phyloP scores from a whole-genome alignment of 2,113 vertebrate species.

The Nanger granti region DNA sequence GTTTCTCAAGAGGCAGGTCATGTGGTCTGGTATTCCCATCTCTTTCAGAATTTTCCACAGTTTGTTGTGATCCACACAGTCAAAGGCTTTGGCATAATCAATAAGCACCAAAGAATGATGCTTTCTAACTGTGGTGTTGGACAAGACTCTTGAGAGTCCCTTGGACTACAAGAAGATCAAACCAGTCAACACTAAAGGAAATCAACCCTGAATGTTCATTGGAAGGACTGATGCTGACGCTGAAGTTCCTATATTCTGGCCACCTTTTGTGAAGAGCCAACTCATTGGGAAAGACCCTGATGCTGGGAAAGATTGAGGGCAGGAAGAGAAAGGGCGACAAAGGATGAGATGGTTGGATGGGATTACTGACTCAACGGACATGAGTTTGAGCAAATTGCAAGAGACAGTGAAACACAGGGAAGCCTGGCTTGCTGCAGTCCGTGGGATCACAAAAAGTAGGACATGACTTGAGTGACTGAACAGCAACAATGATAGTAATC shows the following conservation, averaged over 20 bases:
- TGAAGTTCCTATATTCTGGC: neutral
- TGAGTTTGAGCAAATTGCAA: neutral
- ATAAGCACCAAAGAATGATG: neutral
- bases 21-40: too few relatives aligned
- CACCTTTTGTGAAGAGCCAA: neutral
- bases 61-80: too few relatives aligned
- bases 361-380: neutral
- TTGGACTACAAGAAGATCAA: neutral
- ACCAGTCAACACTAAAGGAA: neutral
- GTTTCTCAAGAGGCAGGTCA: too few relatives aligned
- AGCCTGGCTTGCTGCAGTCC: neutral
- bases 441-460: neutral
- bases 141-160: neutral
- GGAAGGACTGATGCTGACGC: neutral
- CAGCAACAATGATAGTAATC: neutral
- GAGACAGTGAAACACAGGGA: neutral
- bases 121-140: neutral
- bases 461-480: neutral
- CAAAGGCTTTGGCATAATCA: too few relatives aligned
- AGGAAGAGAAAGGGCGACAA: neutral
- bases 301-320: neutral
- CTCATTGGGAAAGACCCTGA: neutral
- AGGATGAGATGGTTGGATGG: neutral
- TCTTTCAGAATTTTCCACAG: too few relatives aligned
- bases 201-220: neutral